These are phyloP conservation scores for Andricus quercusramuli DNA, from an alignment of 2,888 invertebrate genomes.

Conservation along the genomic window DNA sequence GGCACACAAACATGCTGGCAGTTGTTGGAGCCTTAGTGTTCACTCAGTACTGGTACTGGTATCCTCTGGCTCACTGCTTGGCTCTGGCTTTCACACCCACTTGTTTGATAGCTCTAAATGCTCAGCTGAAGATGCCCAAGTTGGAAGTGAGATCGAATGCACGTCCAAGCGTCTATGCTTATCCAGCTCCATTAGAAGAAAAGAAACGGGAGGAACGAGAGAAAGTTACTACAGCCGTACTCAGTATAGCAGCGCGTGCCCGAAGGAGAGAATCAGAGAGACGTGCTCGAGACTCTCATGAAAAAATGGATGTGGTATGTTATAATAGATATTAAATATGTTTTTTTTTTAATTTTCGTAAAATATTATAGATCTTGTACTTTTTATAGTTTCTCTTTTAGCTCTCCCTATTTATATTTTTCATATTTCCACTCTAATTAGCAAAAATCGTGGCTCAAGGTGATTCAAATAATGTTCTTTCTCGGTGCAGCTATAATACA, in stretches of 20 bases:
- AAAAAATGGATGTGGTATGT: conserved; percentile 93
- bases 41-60: conserved; percentile 99
- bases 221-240: conserved; percentile 97
- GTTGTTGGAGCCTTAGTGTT: conserved; percentile 98
- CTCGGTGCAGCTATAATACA: no score
- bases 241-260: conserved; percentile 97
- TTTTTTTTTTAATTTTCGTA: no score
- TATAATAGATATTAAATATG: no score
- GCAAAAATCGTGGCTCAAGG: no score
- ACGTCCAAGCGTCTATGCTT: conserved; percentile 96
- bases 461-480: no score
- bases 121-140: conserved; percentile 95
- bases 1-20: conserved; percentile 97
- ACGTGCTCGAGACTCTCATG: conserved; percentile 81
- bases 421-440: no score
- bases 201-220: conserved; percentile 99
- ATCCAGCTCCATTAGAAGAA: conserved; percentile 97
- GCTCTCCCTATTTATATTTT: no score
- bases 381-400: no score
- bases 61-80: conserved; percentile 97
- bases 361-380: no score
- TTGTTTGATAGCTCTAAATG: conserved; percentile 95
- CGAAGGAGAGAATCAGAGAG: conserved; percentile 90
- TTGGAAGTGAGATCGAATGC: conserved; percentile 95
- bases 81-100: conserved; percentile 98